These are phyloP conservation scores for Oryzias melastigma DNA, from an alignment of 2,113 vertebrate species.

Conservation along the genomic window DNA sequence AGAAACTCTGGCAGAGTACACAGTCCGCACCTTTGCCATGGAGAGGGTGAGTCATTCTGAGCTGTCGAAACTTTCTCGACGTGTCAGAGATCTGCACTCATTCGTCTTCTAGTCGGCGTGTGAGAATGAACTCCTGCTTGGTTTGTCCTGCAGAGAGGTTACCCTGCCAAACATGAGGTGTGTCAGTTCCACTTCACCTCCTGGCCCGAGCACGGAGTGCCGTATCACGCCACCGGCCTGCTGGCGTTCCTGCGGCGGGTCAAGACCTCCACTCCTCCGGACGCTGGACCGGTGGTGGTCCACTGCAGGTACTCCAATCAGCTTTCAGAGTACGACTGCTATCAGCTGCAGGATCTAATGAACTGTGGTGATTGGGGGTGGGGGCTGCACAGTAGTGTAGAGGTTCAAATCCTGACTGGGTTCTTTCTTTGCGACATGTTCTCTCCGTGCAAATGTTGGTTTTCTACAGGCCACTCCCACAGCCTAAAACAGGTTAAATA, in stretches of 20 bases:
- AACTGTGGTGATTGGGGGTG: too few species aligned
- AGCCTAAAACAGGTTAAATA: too few species aligned
- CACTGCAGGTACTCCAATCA: conserved; percentile 88
- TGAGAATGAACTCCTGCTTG: not conserved
- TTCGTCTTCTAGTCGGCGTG: not conserved
- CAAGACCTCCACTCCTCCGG: conserved; percentile 88
- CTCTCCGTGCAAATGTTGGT: too few species aligned
- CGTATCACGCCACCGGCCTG: conserved; percentile 90
- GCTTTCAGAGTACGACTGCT: too few species aligned
- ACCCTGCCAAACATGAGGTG: conserved; percentile 91
- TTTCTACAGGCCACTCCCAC: too few species aligned
- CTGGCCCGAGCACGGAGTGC: conserved; percentile 94
- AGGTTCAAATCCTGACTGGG: too few species aligned
- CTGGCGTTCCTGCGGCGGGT: conserved; percentile 93
- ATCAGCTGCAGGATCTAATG: too few species aligned
- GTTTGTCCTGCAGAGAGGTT: conserved; percentile 81
- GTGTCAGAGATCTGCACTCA: not conserved
- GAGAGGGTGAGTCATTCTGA: conserved; percentile 82
- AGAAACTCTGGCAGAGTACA: conserved; percentile 88
- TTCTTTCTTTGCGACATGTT: too few species aligned
- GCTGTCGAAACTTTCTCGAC: not conserved
- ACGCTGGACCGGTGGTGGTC: conserved; percentile 90
- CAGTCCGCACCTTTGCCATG: conserved; percentile 90
- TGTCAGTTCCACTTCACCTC: conserved; percentile 97
- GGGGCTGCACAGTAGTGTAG: too few species aligned